Evolutionary conservation across 30 jellyfish, hydroid and myxozoan species (phyloP).

Genomic region (Mastigias papua): DNA sequence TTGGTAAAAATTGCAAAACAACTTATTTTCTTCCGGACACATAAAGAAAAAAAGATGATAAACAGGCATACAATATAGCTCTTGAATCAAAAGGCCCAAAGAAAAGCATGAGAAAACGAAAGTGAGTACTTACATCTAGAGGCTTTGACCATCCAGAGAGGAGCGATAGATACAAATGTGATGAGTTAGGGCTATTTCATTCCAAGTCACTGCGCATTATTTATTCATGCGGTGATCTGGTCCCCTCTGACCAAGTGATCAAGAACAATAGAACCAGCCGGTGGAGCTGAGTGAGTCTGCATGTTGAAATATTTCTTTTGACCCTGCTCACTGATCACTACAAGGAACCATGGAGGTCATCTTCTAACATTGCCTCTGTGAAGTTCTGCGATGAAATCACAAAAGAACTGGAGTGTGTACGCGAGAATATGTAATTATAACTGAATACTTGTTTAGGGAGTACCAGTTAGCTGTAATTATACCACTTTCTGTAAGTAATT

Average conservation of each 20-base stretch:
- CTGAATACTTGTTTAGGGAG: not conserved
- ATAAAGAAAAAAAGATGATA: not conserved
- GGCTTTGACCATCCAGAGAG: constrained; percentile 75
- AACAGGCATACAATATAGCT: not conserved
- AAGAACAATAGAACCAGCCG: constrained; percentile 67
- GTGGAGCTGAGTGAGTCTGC: constrained; percentile 33
- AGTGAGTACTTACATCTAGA: constrained; percentile 6
- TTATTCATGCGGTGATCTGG: constrained; percentile 79
- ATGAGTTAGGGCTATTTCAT: constrained; percentile 41
- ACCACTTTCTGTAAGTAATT: not conserved
- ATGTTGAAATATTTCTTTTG: constrained; percentile 55
- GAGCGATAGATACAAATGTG: constrained; percentile 58
- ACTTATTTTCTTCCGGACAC: no score
- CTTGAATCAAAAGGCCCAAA: not conserved
- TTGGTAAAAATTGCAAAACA: no score
- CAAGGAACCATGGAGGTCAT: constrained; percentile 46
- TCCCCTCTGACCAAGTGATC: constrained; percentile 62
- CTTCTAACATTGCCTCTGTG: constrained; percentile 29
- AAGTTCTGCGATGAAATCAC: constrained; percentile 33
- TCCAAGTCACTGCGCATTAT: constrained; percentile 43
- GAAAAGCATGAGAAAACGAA: not conserved
- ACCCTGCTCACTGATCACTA: constrained; percentile 70
- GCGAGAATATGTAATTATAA: not conserved
- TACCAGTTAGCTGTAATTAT: not conserved
- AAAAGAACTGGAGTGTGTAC: not conserved